phyloP scores from a whole-genome alignment of 2,888 invertebrate genomes.

The Scaptodrosophila latifasciaeformis region DNA sequence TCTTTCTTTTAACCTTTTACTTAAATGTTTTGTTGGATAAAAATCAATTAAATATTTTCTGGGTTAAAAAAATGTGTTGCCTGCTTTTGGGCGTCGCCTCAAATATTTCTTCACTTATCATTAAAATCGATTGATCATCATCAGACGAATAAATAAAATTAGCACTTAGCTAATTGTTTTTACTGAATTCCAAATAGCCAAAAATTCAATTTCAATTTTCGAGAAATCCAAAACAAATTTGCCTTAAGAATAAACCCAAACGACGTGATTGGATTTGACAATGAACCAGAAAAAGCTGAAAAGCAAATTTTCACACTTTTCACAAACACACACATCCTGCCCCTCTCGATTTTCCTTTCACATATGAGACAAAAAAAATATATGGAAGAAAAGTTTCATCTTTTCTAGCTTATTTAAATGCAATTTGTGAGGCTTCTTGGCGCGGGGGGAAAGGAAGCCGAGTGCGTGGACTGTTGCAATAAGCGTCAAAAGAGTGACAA shows the following conservation, averaged over 20 bases:
- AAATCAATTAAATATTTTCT: too few species aligned
- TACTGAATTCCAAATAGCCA: background rate
- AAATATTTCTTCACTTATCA: conserved; percentile 24
- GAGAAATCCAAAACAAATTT: too few species aligned
- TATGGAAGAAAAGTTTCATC: background rate
- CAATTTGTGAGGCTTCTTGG: conserved; percentile 40
- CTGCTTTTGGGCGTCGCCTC: conserved; percentile 28
- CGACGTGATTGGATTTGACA: too few species aligned
- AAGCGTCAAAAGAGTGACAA: conserved; percentile 29
- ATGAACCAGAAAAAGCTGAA: too few species aligned
- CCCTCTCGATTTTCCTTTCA: too few species aligned
- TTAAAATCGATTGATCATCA: conserved; percentile 26
- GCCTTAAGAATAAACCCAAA: too few species aligned
- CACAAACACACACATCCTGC: too few species aligned
- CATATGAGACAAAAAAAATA: too few species aligned
- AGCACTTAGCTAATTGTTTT: conserved; percentile 16
- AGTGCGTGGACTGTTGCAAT: conserved; percentile 1
- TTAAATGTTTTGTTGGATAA: too few species aligned
- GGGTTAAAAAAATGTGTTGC: conserved; percentile 12
- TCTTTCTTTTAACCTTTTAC: too few species aligned
- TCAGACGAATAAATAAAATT: background rate
- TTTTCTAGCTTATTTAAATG: conserved; percentile 46
- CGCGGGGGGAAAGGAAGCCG: too few species aligned
- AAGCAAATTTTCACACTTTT: too few species aligned
- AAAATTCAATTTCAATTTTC: background rate